Evolutionary conservation across 2,888 invertebrate genomes (phyloP).

Genomic region (Diaperis boleti): DNA sequence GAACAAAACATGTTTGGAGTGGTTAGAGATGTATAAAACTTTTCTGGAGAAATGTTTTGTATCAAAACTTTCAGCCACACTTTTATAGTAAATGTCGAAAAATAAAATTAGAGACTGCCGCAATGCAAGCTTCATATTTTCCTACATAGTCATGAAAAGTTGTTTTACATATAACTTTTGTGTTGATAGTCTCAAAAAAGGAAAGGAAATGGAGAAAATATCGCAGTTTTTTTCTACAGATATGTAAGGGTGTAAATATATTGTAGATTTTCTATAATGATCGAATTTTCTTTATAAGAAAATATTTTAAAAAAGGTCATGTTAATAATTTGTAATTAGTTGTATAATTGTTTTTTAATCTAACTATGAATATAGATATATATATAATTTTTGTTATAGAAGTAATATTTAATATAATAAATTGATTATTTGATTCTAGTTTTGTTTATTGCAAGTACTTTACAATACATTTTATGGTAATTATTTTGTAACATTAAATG

Average conservation of each 20-base stretch:
- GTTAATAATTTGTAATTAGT: conserved; percentile 65
- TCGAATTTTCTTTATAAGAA: conserved; percentile 66
- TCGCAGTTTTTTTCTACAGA: conserved; percentile 54
- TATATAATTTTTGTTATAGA: conserved; percentile 66
- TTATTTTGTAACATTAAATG: conserved; percentile 56
- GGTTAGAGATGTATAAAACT: conserved; percentile 41
- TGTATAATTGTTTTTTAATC: conserved; percentile 65
- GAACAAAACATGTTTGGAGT: conserved; percentile 36
- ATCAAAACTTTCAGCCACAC: conserved; percentile 53
- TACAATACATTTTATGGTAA: conserved; percentile 52
- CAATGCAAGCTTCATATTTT: conserved; percentile 52
- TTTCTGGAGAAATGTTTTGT: conserved; percentile 56
- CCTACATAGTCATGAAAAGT: conserved; percentile 44
- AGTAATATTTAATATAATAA: conserved; percentile 63
- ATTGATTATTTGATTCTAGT: conserved; percentile 53
- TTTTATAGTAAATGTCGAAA: conserved; percentile 39
- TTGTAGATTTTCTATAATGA: conserved; percentile 63
- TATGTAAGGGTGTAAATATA: conserved; percentile 51
- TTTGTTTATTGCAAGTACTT: conserved; percentile 51
- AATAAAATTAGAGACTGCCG: conserved; percentile 45
- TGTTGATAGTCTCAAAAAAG: conserved; percentile 44
- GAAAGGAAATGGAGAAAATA: conserved; percentile 44
- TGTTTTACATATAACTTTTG: conserved; percentile 40
- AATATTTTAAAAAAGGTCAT: conserved; percentile 61
- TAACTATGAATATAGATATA: conserved; percentile 61